A percentile compares a stretch with the other conserved stretches of the same genome.
Evolutionary conservation across 2,113 vertebrate species (phyloP).

Genomic region (Ornithorhynchus anatinus): DNA sequence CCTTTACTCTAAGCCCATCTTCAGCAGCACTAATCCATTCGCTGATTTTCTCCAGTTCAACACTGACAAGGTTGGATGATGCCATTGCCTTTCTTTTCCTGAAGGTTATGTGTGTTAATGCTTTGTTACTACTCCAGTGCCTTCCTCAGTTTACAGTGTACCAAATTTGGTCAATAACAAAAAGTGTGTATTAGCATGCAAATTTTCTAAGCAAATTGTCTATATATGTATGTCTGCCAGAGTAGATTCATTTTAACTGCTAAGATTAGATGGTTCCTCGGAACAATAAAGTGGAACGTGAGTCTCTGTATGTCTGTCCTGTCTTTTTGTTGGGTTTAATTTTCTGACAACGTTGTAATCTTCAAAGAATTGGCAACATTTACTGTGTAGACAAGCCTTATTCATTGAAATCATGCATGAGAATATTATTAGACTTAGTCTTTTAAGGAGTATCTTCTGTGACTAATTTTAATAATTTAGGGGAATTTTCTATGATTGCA

Average conservation of each 20-base stretch:
- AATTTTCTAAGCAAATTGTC: slow-evolving; percentile 19
- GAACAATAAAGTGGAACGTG: slow-evolving; percentile 22
- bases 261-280: slow-evolving; percentile 7
- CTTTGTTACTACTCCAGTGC: slow-evolving; percentile 33
- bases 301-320: background rate
- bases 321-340: slow-evolving; percentile 13
- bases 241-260: slow-evolving; percentile 5
- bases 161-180: background rate
- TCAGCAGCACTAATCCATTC: slow-evolving; percentile 84
- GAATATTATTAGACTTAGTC: no score
- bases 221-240: background rate
- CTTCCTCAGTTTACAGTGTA: slow-evolving; percentile 6
- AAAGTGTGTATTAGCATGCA: background rate
- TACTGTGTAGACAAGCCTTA: no score
- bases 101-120: slow-evolving; percentile 25
- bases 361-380: no score
- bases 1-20: slow-evolving; percentile 74
- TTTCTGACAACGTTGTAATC: slow-evolving; percentile 9
- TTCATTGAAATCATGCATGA: no score
- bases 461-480: no score
- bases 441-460: no score
- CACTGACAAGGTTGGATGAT: slow-evolving; percentile 73
- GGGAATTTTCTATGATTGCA: no score
- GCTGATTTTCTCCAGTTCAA: slow-evolving; percentile 76
- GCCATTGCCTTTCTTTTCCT: slow-evolving; percentile 42